Percentiles rank a stretch among this genome's conserved stretches.
Conservation (phyloP, 2,797 vertebrate genomes). For the Epinephelus awoara region DNA sequence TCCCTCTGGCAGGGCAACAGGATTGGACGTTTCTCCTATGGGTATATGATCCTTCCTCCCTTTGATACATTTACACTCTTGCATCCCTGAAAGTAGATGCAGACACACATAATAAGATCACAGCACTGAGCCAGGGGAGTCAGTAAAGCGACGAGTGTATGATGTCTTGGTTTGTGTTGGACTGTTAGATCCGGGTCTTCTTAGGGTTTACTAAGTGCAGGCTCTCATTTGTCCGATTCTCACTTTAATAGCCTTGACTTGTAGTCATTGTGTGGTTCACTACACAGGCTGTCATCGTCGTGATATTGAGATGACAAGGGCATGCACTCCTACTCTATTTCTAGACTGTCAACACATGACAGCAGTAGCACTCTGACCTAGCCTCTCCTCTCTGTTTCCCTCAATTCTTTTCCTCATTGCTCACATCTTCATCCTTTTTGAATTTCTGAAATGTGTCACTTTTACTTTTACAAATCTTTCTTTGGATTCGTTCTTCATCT, state of each 20-base stretch:
- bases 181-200: slow-evolving; percentile 31
- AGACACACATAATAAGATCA: slow-evolving; percentile 36
- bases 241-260: slow-evolving; percentile 47
- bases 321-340: slow-evolving; percentile 53
- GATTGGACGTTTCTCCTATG: slow-evolving; percentile 66
- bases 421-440: slow-evolving; percentile 27
- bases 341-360: slow-evolving; percentile 63
- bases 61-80: slow-evolving; percentile 71
- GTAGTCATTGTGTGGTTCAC: slow-evolving; percentile 54
- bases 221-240: slow-evolving; percentile 71
- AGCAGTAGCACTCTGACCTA: slow-evolving; percentile 33
- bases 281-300: slow-evolving; percentile 40
- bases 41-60: slow-evolving; percentile 64
- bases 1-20: slow-evolving; percentile 41
- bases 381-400: slow-evolving; percentile 24
- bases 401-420: slow-evolving; percentile 1
- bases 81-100: slow-evolving; percentile 39
- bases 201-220: slow-evolving; percentile 49
- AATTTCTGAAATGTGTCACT: background rate
- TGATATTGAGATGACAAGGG: slow-evolving; percentile 61
- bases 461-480: slow-evolving; percentile 19
- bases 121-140: slow-evolving; percentile 10
- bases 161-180: slow-evolving; percentile 23
- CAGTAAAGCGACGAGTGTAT: background rate
- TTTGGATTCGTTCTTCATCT: slow-evolving; percentile 31